Base-by-base conservation (phyloP, 2,888 invertebrate species). In the Augochlorella aurata region DNA sequence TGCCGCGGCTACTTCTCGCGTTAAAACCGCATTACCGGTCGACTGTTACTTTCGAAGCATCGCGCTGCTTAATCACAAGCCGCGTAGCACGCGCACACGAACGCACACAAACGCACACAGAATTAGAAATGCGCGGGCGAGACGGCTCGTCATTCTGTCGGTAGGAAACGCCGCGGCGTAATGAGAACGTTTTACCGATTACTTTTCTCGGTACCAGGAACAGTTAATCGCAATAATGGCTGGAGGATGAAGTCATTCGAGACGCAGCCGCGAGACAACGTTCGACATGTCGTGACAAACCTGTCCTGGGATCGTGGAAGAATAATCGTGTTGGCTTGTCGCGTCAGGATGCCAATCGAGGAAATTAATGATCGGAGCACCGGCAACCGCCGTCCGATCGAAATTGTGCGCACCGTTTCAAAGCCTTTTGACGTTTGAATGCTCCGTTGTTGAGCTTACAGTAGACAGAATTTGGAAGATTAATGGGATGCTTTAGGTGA, bases 141-240 rank as follows among this genome's bases (percentile, higher is more conserved):
- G 38, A 5, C 38, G 38, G 7, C 38, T 5, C 38, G 38, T 38
- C 38, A 7, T 38, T 38, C 10, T 24, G 38, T 69, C 66, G n/a
- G 52, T 65, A 65, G 47, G 18, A 50, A 50, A 50, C 24, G 47
- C 10, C 49, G 10, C 70, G 44, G 3, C 44, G 45, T 3, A 52
- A 58, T 14, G 67, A 18, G 49, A 50, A 29, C 24, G 24, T 38
- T 14, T 50, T 9, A 24, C 54, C 38, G 58, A 71, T 58, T 61
- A 70, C 69, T 65, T 70, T 72, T 4, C 50, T 50, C 5, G 49
- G 44, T 29, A 16, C 3, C 16, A 29, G 21, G 24, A 18, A 61
- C 63, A 21, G 68, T 77, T 63, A 67, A 80, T 77, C 52, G 47
- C 16, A 18, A 72, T 68, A 77, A 79, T 77, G 67, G n/a, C 21